Evolutionary conservation across 64 coral and sea anemone genomes (phyloP).

Genomic region (Actinia tenebrosa): DNA sequence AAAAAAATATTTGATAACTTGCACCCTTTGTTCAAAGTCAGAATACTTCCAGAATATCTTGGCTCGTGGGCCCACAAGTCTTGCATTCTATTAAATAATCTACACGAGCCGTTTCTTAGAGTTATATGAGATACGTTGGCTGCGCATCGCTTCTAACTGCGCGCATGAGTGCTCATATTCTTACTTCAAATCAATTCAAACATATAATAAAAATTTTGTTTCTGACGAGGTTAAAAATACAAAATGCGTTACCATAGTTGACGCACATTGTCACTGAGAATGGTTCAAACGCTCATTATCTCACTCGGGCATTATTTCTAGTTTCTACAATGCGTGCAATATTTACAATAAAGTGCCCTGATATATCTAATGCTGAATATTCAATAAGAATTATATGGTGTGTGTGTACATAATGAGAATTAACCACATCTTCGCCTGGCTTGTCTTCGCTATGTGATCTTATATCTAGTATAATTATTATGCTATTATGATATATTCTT

Average conservation of each 20-base stretch:
- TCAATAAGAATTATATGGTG: not conserved
- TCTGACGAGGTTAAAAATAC: not conserved
- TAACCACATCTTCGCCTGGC: not conserved
- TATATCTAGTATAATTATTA: not conserved
- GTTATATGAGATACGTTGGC: not conserved
- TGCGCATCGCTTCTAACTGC: not conserved
- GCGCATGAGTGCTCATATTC: not conserved
- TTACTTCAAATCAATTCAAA: not conserved
- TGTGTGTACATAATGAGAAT: not conserved
- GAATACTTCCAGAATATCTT: no score
- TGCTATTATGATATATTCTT: not conserved
- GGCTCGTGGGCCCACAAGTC: not conserved
- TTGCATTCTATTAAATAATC: not conserved
- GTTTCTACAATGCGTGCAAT: not conserved
- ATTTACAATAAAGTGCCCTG: constrained; percentile 2
- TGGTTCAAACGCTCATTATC: not conserved
- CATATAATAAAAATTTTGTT: not conserved
- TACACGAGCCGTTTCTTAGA: not conserved
- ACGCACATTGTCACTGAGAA: not conserved
- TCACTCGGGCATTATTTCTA: not conserved
- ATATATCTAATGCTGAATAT: not conserved
- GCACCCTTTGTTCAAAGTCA: not conserved
- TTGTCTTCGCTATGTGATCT: no score
- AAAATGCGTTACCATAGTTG: not conserved
- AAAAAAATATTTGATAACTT: not conserved